These are phyloP conservation scores for Echiichthys vipera DNA, from an alignment of 2,797 vertebrate genomes.

Conservation along the genomic window DNA sequence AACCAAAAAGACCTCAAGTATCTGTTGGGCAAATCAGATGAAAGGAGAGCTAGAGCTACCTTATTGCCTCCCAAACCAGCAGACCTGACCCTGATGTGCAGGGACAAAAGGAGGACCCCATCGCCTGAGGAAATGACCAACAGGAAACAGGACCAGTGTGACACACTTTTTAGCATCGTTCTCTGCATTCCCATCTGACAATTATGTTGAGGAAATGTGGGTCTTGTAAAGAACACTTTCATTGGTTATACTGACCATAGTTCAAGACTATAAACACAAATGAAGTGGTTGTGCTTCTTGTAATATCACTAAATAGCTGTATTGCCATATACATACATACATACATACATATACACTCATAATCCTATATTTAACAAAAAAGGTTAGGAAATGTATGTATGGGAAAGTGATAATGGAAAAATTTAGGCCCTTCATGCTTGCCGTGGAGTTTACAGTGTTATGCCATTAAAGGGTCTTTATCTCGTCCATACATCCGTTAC, in stretches of 20 bases:
- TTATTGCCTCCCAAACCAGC: slow-evolving; percentile 41
- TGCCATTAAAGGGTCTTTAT: slow-evolving; percentile 10
- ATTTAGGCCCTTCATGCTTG: background rate
- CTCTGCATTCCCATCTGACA: slow-evolving; percentile 20
- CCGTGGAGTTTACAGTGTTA: slow-evolving; percentile 1
- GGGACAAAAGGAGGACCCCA: slow-evolving; percentile 60
- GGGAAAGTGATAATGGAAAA: background rate
- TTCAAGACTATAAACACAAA: background rate
- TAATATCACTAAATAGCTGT: background rate
- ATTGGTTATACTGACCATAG: background rate
- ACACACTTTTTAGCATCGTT: slow-evolving; percentile 51
- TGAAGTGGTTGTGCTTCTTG: background rate
- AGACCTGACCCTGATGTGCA: slow-evolving; percentile 59
- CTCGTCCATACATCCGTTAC: background rate
- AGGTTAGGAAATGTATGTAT: background rate
- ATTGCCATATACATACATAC: no score
- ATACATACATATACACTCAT: no score
- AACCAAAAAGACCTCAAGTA: slow-evolving; percentile 28
- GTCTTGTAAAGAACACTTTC: background rate
- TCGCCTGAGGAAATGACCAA: slow-evolving; percentile 63
- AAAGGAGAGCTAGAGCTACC: slow-evolving; percentile 30
- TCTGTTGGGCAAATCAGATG: slow-evolving; percentile 27
- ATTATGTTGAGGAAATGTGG: slow-evolving; percentile 10
- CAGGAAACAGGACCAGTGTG: slow-evolving; percentile 55
- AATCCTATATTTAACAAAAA: background rate